These are phyloP conservation scores for Halcyon leucocephala DNA, from an alignment of 2,797 vertebrate species.

Conservation along the genomic window DNA sequence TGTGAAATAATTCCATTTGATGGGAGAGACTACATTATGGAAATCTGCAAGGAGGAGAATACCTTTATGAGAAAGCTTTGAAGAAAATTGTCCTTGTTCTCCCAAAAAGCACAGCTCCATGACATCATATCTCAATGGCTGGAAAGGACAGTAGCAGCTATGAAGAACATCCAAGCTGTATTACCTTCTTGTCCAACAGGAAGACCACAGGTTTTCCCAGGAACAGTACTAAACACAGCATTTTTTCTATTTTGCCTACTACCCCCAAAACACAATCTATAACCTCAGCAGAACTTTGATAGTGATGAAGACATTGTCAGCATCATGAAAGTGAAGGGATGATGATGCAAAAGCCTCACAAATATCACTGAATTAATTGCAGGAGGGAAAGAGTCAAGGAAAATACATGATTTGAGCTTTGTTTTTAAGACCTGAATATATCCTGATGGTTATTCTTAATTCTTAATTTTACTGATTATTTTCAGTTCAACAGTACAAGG, in stretches of 20 bases:
- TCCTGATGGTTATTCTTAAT: not conserved
- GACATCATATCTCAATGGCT: accelerated
- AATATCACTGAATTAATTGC: not conserved
- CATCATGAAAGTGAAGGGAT: not conserved
- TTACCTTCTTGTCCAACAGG: not conserved
- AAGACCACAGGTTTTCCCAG: not conserved
- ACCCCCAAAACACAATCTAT: not conserved
- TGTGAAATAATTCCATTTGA: not conserved
- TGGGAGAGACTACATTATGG: not conserved
- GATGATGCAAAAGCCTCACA: not conserved
- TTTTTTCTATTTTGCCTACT: not conserved
- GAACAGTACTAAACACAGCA: not conserved
- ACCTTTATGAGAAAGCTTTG: not conserved
- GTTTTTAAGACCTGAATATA: not conserved
- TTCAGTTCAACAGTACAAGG: not conserved
- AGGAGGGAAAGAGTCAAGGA: not conserved
- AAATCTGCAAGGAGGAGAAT: not conserved
- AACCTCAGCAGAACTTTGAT: not conserved
- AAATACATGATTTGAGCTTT: not conserved
- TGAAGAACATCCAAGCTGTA: not conserved
- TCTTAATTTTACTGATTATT: not conserved
- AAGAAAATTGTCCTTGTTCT: not conserved
- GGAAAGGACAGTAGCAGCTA: not conserved
- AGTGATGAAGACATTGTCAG: not conserved
- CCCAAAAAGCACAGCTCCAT: not conserved